phyloP scores from a whole-genome alignment of 1,140 invertebrate species.

The Ooceraea biroi region DNA sequence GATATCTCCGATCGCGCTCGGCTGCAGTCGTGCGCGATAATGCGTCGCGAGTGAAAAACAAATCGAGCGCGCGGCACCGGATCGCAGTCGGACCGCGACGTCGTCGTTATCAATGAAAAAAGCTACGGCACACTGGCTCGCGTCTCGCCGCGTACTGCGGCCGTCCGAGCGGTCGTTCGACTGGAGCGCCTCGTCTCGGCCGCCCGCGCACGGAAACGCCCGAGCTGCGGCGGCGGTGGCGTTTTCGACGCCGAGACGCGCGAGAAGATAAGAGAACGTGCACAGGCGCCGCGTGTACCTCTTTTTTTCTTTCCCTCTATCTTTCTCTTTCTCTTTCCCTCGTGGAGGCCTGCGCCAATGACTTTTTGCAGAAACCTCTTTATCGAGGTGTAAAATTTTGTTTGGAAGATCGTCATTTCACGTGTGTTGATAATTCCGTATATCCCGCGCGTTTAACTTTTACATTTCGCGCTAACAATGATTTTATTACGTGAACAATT shows the following conservation, averaged over 20 bases:
- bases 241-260: slow-evolving; percentile 3
- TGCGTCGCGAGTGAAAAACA: background rate
- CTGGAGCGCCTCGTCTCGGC: slow-evolving; percentile 68
- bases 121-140: slow-evolving; percentile 71
- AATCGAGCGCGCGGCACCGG: background rate
- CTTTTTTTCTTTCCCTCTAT: too few species aligned
- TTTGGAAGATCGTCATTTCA: too few species aligned
- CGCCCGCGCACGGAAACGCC: slow-evolving; percentile 64
- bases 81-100: background rate
- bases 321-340: too few species aligned
- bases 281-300: background rate
- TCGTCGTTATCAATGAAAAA: slow-evolving; percentile 56
- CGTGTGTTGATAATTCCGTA: too few species aligned
- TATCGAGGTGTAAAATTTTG: too few species aligned
- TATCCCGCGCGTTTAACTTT: too few species aligned
- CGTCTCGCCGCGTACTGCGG: slow-evolving; percentile 77
- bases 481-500: too few species aligned
- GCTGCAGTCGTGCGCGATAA: background rate
- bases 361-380: too few species aligned
- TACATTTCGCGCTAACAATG: too few species aligned
- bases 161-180: slow-evolving; percentile 68
- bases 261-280: slow-evolving; percentile 17
- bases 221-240: slow-evolving; percentile 33
- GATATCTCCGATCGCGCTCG: background rate
- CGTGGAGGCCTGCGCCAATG: too few species aligned